Conservation (phyloP, 2,113 vertebrate species). For the Eurypyga helias region DNA sequence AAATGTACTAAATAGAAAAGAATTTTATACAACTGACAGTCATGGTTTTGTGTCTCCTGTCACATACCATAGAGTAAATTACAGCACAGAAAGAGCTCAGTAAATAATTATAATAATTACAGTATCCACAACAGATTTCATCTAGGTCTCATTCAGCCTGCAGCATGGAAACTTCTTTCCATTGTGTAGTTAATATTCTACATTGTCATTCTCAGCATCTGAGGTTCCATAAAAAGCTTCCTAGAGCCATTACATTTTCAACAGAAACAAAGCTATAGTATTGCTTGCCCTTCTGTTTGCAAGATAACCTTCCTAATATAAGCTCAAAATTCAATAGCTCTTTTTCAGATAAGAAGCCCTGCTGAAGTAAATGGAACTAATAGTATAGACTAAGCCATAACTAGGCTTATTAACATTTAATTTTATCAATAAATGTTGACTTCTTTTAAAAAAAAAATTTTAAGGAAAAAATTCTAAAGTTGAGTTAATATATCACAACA, state of each 20-base stretch:
- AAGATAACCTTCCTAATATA: not conserved
- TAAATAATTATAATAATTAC: slow-evolving; percentile 47
- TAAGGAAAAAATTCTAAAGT: not conserved
- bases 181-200: not conserved
- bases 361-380: not conserved
- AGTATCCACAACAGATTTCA: not conserved
- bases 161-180: not conserved
- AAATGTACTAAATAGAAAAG: not conserved
- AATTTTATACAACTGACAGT: not conserved
- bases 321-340: not conserved
- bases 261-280: not conserved
- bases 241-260: not conserved
- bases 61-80: not conserved
- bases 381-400: not conserved
- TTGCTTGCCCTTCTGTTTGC: not conserved
- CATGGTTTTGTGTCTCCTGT: not conserved
- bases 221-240: not conserved
- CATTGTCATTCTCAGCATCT: not conserved
- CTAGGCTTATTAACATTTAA: not conserved
- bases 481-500: not conserved
- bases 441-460: not conserved
- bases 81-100: not conserved
- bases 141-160: not conserved
- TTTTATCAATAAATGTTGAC: not conserved
- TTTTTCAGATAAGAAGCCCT: not conserved